phyloP scores from a whole-genome alignment of 2,888 invertebrate species.

The Drosophila diplacantha region DNA sequence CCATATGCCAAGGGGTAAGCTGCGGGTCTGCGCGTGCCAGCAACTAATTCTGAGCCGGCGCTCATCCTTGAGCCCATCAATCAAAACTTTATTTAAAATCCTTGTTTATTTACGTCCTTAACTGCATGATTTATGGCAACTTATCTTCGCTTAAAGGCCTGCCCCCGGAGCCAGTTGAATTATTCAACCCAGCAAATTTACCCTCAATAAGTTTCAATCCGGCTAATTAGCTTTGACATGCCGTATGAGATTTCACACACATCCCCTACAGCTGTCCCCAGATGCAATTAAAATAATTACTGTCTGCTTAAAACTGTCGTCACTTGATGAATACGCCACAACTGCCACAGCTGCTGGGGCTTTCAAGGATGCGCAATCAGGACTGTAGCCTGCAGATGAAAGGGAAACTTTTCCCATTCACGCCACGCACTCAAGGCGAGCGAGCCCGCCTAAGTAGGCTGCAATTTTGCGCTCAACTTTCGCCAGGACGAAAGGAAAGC shows the following conservation, averaged over 20 bases:
- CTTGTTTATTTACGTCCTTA: constrained; percentile 13
- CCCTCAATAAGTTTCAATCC: background rate
- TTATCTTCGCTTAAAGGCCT: constrained; percentile 1
- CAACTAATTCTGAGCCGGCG: constrained; percentile 20
- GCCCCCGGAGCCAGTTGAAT: background rate
- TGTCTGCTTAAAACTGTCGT: constrained; percentile 31
- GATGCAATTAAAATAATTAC: constrained; percentile 54
- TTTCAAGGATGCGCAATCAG: constrained; percentile 37
- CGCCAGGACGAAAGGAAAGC: constrained; percentile 7
- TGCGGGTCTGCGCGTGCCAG: constrained; percentile 2
- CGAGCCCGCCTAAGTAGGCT: constrained; percentile 29
- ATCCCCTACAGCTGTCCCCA: constrained; percentile 8
- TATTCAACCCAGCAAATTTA: constrained; percentile 3
- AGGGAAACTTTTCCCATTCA: constrained; percentile 33
- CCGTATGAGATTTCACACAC: background rate
- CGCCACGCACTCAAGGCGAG: constrained; percentile 18
- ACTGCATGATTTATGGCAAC: constrained; percentile 34
- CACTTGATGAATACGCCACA: constrained; percentile 44
- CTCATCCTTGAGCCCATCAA: constrained; percentile 39
- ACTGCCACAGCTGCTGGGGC: background rate
- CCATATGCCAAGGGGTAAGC: constrained; percentile 1
- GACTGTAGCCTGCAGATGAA: constrained; percentile 32
- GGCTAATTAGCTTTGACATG: constrained; percentile 15
- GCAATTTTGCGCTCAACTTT: constrained; percentile 29
- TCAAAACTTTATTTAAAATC: constrained; percentile 26